Evolutionary conservation across 2,797 vertebrate genomes (phyloP), one percentile per base, ranked within the genome.

Genomic region (Macropus fuliginosus): DNA sequence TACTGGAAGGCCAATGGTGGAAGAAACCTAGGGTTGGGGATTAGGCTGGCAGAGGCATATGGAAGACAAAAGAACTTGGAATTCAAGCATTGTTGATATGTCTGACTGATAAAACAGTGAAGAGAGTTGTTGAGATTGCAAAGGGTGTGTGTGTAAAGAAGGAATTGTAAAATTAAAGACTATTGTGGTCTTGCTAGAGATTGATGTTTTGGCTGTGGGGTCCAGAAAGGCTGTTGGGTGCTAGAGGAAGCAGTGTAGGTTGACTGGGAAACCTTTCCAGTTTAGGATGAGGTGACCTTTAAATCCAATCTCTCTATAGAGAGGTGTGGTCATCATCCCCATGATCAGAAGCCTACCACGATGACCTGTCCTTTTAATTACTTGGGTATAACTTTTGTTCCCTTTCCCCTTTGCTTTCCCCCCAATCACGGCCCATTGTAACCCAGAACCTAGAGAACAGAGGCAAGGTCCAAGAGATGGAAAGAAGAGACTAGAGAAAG

Each of bases 21-120:
- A 91, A 94, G 29, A 16, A 46, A 21, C 57, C 0, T 57, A 59
- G 8, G 24, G 8, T 57, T 31, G 40, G 31, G 59, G 21, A 92
- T 5, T 59, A 14, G 40, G 55, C 95, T 94, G 91, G 31, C 1
- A 29, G 54, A 31, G 31, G 94, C 21, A 50, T 29, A 95, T 40
- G 55, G 56, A 93, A n/a, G 89, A 5, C 1, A 94, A 46, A 97
- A 96, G 93, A 92, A 97, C 0, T 89, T 90, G 12, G 50, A 55
- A 40, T 21, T 5, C 93, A 55, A 96, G 10, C 34, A 57, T 29
- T 91, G 55, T 91, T 96, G 93, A 92, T 34, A 28, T 55, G 94
- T 95, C 55, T 56, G n/a, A 55, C 93, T 94, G 92, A 55, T 59
- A 92, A 34, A 90, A 90, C 28, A 14, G 28, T 94, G 91, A 94